Conservation (phyloP, 2,113 vertebrate species). For the Pygoscelis adeliae region DNA sequence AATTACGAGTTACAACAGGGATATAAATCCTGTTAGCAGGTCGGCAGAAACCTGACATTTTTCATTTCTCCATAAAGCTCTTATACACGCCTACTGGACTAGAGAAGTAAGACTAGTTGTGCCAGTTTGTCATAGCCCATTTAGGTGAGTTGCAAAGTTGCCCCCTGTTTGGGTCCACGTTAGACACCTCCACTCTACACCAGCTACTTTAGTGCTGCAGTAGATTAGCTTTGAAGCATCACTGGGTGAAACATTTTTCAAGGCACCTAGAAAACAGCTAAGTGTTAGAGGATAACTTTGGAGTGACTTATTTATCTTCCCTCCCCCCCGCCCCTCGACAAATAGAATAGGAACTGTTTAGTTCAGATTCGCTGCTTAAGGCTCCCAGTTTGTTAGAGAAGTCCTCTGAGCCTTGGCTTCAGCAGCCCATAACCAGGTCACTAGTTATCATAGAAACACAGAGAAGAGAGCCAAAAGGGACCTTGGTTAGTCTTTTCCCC, state of each 20-base stretch:
- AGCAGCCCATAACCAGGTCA: neutral
- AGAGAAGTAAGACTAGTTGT: neutral
- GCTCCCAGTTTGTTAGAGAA: neutral
- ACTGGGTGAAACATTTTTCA: neutral
- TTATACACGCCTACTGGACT: neutral
- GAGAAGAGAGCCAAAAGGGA: neutral
- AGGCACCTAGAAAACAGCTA: neutral
- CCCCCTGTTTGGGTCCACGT: neutral
- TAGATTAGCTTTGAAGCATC: neutral
- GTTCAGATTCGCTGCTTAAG: neutral
- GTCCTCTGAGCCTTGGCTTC: neutral
- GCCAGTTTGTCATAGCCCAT: neutral
- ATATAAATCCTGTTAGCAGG: neutral
- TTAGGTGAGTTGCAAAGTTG: neutral
- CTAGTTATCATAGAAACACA: neutral
- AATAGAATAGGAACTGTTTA: neutral
- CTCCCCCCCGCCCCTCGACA: rapidly evolving
- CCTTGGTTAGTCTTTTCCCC: neutral
- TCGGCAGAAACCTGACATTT: neutral
- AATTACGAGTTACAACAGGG: neutral
- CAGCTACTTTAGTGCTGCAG: neutral
- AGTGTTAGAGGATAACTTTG: neutral
- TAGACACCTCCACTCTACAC: neutral
- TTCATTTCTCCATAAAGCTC: neutral
- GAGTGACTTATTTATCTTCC: neutral